phyloP scores from a whole-genome alignment of 2,797 vertebrate species.

The Gallinago stenura region DNA sequence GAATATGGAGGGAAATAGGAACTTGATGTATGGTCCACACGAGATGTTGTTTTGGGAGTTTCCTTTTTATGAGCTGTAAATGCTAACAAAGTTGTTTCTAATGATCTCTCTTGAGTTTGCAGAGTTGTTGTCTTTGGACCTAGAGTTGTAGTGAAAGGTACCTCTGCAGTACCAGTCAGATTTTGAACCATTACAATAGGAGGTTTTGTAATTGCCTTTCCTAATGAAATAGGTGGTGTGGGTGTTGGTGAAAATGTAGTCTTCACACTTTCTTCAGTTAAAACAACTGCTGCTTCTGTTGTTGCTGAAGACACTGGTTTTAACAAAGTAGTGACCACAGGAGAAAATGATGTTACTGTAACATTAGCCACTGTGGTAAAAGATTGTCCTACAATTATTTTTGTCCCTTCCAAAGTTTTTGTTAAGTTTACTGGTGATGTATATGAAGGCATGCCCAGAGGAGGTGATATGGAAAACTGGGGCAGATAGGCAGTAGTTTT shows the following conservation, averaged over 20 bases:
- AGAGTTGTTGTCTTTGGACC: neutral
- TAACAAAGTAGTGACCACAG: slow-evolving; percentile 51
- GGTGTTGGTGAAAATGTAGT: neutral
- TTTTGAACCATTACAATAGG: neutral
- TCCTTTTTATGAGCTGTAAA: slow-evolving; percentile 3
- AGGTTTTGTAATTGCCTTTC: neutral
- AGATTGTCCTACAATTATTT: neutral
- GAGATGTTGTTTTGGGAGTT: neutral
- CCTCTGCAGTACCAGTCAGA: neutral
- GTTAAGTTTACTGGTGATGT: neutral
- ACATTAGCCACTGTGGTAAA: neutral
- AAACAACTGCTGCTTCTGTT: slow-evolving; percentile 19
- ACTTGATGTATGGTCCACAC: neutral
- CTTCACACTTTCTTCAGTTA: slow-evolving; percentile 1
- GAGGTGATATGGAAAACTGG: neutral
- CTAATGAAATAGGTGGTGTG: neutral
- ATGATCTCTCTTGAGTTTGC: neutral
- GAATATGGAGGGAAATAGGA: slow-evolving; percentile 15
- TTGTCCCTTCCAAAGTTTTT: neutral
- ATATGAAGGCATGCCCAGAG: neutral
- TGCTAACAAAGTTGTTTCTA: neutral
- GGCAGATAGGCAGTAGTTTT: neutral
- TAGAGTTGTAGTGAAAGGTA: neutral
- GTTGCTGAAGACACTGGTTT: slow-evolving; percentile 45
- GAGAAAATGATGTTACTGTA: slow-evolving; percentile 28